phyloP scores from a whole-genome alignment of 2,797 vertebrate species.

The Eupleurogrammus muticus region DNA sequence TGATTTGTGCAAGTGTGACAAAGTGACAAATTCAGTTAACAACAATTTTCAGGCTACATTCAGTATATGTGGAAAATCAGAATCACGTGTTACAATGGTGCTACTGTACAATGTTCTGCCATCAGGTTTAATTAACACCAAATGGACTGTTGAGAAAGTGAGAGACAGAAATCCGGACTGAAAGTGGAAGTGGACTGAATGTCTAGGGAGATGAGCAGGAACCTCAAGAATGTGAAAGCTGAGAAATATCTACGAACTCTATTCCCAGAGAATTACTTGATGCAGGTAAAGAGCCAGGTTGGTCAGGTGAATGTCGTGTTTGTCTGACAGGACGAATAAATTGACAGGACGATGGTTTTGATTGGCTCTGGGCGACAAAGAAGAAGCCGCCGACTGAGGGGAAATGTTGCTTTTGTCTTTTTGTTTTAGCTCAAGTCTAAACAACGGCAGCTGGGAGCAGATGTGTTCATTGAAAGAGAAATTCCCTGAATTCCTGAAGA shows the following conservation, averaged over 20 bases:
- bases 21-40: too few relatives aligned
- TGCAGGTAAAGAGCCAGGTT: background rate
- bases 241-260: background rate
- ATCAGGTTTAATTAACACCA: background rate
- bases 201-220: conserved; percentile 16
- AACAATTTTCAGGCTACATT: too few relatives aligned
- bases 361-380: background rate
- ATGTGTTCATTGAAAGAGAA: conserved; percentile 10
- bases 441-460: conserved; percentile 41
- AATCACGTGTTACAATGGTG: conserved; percentile 21
- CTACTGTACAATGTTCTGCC: background rate
- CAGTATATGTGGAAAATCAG: conserved; percentile 5
- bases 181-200: background rate
- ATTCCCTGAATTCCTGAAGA: background rate
- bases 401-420: conserved; percentile 54
- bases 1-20: background rate
- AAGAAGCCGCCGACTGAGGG: conserved; percentile 11
- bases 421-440: conserved; percentile 62
- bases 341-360: background rate
- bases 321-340: background rate
- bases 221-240: background rate
- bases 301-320: background rate
- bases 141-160: background rate
- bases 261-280: background rate
- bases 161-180: background rate